Conservation (phyloP, 2,888 invertebrate species). For the Carterocephalus palaemon region DNA sequence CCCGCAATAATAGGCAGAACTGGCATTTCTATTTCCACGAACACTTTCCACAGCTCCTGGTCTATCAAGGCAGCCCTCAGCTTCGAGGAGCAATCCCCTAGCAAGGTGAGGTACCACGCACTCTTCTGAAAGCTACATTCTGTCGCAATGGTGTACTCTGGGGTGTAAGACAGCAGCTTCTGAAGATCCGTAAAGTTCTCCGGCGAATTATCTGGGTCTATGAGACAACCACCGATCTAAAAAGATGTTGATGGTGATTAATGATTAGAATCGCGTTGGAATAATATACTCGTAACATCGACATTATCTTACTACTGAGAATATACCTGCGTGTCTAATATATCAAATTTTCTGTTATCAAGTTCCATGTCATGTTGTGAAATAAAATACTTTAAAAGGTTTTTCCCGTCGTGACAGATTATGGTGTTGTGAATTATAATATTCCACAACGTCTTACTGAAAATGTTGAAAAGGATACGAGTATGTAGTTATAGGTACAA, state of each 20-base stretch:
- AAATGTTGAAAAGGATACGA: neutral
- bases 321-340: constrained; percentile 57
- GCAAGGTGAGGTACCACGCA: constrained; percentile 49
- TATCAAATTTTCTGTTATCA: constrained; percentile 30
- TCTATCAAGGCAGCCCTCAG: constrained; percentile 41
- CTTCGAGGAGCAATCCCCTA: constrained; percentile 43
- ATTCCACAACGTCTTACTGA: constrained; percentile 29
- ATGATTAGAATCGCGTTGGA: no score
- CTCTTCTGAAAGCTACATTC: constrained; percentile 51
- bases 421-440: constrained; percentile 44
- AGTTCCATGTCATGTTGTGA: constrained; percentile 42
- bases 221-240: constrained; percentile 61
- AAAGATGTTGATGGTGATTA: neutral
- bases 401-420: constrained; percentile 62
- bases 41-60: constrained; percentile 58
- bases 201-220: constrained; percentile 65
- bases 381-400: constrained; percentile 50
- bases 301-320: no score
- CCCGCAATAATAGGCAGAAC: constrained; percentile 66
- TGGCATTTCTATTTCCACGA: constrained; percentile 65
- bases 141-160: constrained; percentile 50
- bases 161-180: constrained; percentile 41
- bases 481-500: neutral
- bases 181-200: constrained; percentile 55
- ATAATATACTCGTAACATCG: no score